These are phyloP conservation scores for Drosophila carrolli DNA, from an alignment of 1,140 invertebrate genomes.

Conservation along the genomic window DNA sequence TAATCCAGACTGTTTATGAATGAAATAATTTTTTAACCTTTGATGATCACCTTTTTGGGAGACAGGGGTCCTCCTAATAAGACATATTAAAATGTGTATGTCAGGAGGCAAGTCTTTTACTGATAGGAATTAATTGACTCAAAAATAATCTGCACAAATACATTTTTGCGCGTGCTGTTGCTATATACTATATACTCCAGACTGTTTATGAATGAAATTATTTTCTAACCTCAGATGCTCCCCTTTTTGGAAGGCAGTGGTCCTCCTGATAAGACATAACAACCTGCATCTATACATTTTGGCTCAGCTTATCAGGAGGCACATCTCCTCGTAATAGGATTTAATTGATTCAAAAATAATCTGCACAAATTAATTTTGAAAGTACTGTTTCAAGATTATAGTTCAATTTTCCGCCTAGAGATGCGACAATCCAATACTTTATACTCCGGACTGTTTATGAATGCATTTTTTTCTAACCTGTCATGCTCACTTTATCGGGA, in stretches of 20 bases:
- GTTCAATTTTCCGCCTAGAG: slow-evolving; percentile 6
- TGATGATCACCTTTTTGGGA: no score
- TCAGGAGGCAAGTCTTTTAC: slow-evolving; percentile 2
- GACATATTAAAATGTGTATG: no score
- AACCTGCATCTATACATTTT: slow-evolving; percentile 44
- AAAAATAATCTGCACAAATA: slow-evolving; percentile 76
- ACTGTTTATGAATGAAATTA: slow-evolving; percentile 41
- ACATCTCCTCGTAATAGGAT: slow-evolving; percentile 37
- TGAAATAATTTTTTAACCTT: slow-evolving; percentile 3
- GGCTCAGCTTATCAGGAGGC: neutral
- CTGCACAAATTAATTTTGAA: slow-evolving; percentile 54
- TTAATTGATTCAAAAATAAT: slow-evolving; percentile 57
- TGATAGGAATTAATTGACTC: slow-evolving; percentile 40
- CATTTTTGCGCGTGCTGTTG: no score
- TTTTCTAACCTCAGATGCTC: neutral
- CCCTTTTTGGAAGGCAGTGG: neutral
- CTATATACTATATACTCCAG: slow-evolving; percentile 2
- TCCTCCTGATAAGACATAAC: slow-evolving; percentile 41
- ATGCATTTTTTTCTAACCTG: slow-evolving; percentile 5
- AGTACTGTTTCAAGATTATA: neutral
- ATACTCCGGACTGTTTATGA: slow-evolving; percentile 11
- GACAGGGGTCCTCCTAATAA: no score
- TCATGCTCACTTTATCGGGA: no score
- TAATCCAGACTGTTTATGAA: slow-evolving; percentile 15
- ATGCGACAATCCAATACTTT: neutral